These are phyloP conservation scores for Anagrus nilaparvatae DNA, from an alignment of 1,140 invertebrate species.

Conservation along the genomic window DNA sequence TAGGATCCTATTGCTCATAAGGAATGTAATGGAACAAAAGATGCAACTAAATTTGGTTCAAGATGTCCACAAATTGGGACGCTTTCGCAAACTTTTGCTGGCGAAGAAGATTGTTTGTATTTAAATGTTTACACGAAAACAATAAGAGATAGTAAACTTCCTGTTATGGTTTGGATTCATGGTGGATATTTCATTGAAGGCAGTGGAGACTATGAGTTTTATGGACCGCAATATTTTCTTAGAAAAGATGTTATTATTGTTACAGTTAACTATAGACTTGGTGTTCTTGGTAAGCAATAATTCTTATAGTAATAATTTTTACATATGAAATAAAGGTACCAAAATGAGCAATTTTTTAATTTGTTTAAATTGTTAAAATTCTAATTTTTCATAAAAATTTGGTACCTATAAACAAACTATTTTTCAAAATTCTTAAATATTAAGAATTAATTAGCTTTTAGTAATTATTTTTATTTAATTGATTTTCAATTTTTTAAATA, in stretches of 20 bases:
- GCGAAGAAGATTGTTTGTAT: constrained; percentile 67
- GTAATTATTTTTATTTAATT: not conserved
- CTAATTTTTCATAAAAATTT: too few species aligned
- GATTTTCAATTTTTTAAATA: not conserved
- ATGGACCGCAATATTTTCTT: constrained; percentile 43
- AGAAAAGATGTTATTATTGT: constrained; percentile 45
- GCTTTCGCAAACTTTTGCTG: constrained; percentile 13
- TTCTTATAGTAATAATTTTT: too few species aligned
- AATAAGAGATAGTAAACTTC: constrained; percentile 22
- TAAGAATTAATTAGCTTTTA: not conserved
- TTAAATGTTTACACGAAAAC: constrained; percentile 68
- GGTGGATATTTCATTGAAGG: constrained; percentile 53
- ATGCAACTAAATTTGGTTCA: constrained; percentile 46
- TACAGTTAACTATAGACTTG: constrained; percentile 51
- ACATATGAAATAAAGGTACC: too few species aligned
- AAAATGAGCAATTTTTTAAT: too few species aligned
- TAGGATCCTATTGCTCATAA: constrained; percentile 48
- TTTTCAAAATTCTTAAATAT: too few species aligned
- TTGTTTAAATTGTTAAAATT: not conserved
- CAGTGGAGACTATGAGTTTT: constrained; percentile 30
- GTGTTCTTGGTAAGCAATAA: constrained; percentile 44
- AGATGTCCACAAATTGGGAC: constrained; percentile 36
- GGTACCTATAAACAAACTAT: too few species aligned
- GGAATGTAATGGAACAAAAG: constrained; percentile 43
- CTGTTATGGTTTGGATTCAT: constrained; percentile 61